Conservation (phyloP, 2,113 vertebrate genomes). For the Hoplias malabaricus region DNA sequence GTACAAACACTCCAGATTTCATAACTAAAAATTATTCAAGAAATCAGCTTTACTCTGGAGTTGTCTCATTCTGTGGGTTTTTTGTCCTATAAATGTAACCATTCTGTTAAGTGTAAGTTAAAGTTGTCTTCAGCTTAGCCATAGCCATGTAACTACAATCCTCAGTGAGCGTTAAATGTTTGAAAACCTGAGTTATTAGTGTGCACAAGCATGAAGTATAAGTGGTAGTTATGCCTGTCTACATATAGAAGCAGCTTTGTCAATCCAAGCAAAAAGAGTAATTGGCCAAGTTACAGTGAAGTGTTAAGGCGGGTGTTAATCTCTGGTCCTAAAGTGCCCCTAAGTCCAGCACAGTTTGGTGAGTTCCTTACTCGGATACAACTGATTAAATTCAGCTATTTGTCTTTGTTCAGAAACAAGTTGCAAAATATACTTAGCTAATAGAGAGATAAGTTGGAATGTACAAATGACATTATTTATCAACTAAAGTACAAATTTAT, state of each 20-base stretch:
- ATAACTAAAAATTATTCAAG: no score
- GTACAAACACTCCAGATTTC: no score
- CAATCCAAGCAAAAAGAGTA: slow-evolving; percentile 2
- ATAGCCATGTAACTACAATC: not conserved
- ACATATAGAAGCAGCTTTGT: not conserved
- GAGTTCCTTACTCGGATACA: not conserved
- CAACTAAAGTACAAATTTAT: no score
- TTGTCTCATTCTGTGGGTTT: no score
- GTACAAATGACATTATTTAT: no score
- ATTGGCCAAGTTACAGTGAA: not conserved
- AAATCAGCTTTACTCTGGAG: no score
- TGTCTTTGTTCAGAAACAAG: no score
- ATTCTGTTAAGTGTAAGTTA: no score
- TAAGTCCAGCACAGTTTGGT: not conserved
- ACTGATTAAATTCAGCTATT: not conserved
- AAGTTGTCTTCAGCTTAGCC: not conserved
- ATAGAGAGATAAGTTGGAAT: no score
- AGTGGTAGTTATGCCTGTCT: slow-evolving; percentile 42
- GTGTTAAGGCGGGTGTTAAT: slow-evolving; percentile 3
- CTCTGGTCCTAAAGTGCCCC: not conserved
- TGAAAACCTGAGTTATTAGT: slow-evolving; percentile 2
- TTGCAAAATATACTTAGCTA: no score
- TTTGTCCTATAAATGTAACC: no score
- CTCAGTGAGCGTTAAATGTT: not conserved
- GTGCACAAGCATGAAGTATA: slow-evolving; percentile 59